Evolutionary conservation across 2,888 invertebrate species (phyloP), one percentile per base, ranked within the genome.

Genomic region (Brachyptera putata): DNA sequence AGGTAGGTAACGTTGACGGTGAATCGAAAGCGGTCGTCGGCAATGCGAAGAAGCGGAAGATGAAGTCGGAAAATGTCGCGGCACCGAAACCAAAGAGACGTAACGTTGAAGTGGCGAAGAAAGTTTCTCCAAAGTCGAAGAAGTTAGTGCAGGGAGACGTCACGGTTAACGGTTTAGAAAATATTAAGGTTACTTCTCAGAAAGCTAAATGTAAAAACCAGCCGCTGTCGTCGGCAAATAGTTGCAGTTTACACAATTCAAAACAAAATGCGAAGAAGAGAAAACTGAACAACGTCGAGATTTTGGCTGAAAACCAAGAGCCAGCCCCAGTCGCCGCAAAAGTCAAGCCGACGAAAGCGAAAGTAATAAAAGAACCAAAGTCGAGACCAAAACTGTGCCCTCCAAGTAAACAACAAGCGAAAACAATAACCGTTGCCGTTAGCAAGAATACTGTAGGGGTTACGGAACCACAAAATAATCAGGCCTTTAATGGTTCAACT

Each of bases 221-320:
- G 30, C 60, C 60, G 25, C 60, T 63, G 11, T 61, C 60, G 21
- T 58, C 53, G 36, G 53, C 57, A 37, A 63, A 58, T 43, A 58
- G 39, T 22, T 49, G 56, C 26, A 58, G 57, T 24, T 30, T 57
- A 21, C 57, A 56, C 14, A 46, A 30, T 41, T 34, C 30, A 3
- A 61, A 60, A 37, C 57, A 57, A 18, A 57, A 56, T 34, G 53
- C 49, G 16, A 57, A 60, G 56, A 63, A 63, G 46, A 57, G 60
- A 26, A 63, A 63, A 25, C 26, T 14, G 24, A 43, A 21, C n/a
- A 56, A 60, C 43, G 30, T 26, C 13, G 56, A 57, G 26, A 37
- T 57, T 24, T 48, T 59, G n/a, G 22, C 59, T 5, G 62, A 62
- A 43, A 62, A 60, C 21, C 50, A 56, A 22, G 62, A 62, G 37